These are phyloP conservation scores for Nasonia vitripennis DNA, from an alignment of 1,140 invertebrate species.

Conservation along the genomic window DNA sequence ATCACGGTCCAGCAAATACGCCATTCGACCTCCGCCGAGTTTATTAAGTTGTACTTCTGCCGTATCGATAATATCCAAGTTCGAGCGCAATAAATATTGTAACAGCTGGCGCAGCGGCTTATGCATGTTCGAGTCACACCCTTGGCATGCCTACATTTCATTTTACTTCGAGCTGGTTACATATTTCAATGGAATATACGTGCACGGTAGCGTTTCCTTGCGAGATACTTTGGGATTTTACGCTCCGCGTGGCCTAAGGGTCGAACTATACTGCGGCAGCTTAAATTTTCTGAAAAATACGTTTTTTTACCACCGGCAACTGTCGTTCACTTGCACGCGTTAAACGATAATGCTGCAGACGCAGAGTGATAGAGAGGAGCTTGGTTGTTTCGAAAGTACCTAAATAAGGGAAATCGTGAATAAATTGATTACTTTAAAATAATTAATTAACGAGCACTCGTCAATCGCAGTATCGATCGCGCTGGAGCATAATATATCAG, in stretches of 20 bases:
- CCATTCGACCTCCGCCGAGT: not conserved
- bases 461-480: not conserved
- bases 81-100: constrained; percentile 67
- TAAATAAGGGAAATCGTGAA: not conserved
- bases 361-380: too few species aligned
- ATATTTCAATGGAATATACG: constrained; percentile 65
- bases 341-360: not conserved
- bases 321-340: not conserved
- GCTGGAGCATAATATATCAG: not conserved
- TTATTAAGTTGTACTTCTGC: constrained; percentile 43
- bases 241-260: not conserved
- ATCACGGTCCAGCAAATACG: not conserved
- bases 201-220: constrained; percentile 23
- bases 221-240: constrained; percentile 56
- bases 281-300: not conserved
- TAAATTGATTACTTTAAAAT: too few species aligned
- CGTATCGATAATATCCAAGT: constrained; percentile 39
- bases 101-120: constrained; percentile 68
- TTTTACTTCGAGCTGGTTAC: constrained; percentile 64
- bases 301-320: not conserved
- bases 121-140: constrained; percentile 67
- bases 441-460: too few species aligned
- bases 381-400: not conserved
- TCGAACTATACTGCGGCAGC: not conserved
- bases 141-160: constrained; percentile 66